Evolutionary conservation across 2,888 invertebrate species (phyloP).

Genomic region (Scaptomyza reducta): DNA sequence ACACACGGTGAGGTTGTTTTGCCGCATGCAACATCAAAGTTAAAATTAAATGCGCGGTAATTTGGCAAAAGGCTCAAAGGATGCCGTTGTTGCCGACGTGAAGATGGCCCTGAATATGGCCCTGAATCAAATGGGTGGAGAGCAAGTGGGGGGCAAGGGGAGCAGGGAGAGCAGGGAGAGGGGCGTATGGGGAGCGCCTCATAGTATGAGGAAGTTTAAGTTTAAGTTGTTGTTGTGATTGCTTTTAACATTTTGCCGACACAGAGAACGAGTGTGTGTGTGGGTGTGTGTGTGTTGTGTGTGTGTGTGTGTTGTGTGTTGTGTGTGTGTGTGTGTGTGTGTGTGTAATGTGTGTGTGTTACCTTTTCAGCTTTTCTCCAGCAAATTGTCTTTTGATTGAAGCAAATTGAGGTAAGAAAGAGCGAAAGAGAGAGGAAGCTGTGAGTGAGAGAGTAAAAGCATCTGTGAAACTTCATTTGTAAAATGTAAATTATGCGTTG

Average conservation of each 20-base stretch:
- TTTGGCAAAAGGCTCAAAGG: slow-evolving; percentile 82
- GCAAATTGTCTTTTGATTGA: slow-evolving; percentile 78
- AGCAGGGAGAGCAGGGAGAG: slow-evolving; percentile 1
- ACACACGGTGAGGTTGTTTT: slow-evolving; percentile 63
- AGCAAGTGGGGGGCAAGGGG: neutral
- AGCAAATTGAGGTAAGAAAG: slow-evolving; percentile 33
- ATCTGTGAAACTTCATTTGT: slow-evolving; percentile 52
- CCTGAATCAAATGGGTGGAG: slow-evolving; percentile 11
- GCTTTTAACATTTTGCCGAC: slow-evolving; percentile 70
- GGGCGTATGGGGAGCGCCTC: neutral
- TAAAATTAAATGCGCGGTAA: slow-evolving; percentile 83
- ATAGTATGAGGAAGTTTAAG: slow-evolving; percentile 40
- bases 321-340: slow-evolving; percentile 47
- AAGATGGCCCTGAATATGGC: slow-evolving; percentile 56
- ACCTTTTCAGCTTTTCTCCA: slow-evolving; percentile 29
- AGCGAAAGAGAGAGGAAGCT: neutral
- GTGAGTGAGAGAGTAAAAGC: neutral
- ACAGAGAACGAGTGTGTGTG: slow-evolving; percentile 37
- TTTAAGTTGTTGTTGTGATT: slow-evolving; percentile 31
- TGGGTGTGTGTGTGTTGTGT: neutral
- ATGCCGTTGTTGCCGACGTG: slow-evolving; percentile 73
- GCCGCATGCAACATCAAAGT: slow-evolving; percentile 83
- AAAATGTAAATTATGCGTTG: slow-evolving; percentile 64
- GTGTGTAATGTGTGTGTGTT: slow-evolving; percentile 52
- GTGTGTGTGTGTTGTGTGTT: slow-evolving; percentile 45